Base-by-base conservation (phyloP, 1,140 invertebrate species). In the Argopecten irradians region DNA sequence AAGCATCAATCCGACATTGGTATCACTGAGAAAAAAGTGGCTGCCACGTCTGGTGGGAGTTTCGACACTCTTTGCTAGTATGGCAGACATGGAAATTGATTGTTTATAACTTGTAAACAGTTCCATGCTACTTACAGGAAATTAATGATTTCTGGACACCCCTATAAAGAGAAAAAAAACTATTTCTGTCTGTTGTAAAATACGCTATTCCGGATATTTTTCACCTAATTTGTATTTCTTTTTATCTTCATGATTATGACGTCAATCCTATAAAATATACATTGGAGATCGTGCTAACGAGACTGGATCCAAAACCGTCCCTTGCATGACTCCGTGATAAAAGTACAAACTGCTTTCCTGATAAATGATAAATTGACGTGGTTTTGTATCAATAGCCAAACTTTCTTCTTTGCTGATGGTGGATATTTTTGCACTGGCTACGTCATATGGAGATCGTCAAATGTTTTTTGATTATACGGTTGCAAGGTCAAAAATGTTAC, bases 21-120 rank as follows among this genome's bases (percentile, higher is more conserved):
- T 71, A 71, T 71, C 55, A n/a, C 55, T 11, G 55, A 71, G 55
- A 71, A 71, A 71, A 71, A 71, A 71, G 28, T 71, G 55, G n/a
- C 22, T 71, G 55, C 55, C 55, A 71, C 55, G 1, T 71, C 11
- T 71, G 55, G 55, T 71, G 55, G 28, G 55, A 71, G 16, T 71
- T 1, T 28, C n/a, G 55, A 71, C 55, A 71, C 55, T 71, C 28
- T 71, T 71, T 28, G 8, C 55, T n/a, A 16, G 55, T 28, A 71
- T 71, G 22, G 1, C 55, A 71, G 55, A 71, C 55, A 71, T n/a
- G 55, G 55, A 71, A n/a, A 71, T 71, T 71, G 55, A 71, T 71
- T 71, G 55, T 71, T 71, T 71, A 71, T 71, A 16, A 16, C 5
- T 28, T 71, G 55, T 71, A 71, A 71, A 71, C 22, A 71, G 16